Conservation (phyloP, 2,797 vertebrate genomes). For the Gadopsis marmoratus region DNA sequence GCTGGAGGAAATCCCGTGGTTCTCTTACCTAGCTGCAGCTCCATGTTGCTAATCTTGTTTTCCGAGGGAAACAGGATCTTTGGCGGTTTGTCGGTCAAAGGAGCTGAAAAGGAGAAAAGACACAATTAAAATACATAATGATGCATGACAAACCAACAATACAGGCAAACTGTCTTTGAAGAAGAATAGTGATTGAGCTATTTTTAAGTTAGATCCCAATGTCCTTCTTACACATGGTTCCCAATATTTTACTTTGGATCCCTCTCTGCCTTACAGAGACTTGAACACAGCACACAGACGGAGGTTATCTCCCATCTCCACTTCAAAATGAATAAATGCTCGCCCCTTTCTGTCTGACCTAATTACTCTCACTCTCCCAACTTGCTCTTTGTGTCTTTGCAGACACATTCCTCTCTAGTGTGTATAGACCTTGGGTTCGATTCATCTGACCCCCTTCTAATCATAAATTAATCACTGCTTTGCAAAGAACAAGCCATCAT, state of each 20-base stretch:
- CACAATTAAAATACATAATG: slow-evolving; percentile 30
- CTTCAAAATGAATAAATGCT: slow-evolving; percentile 24
- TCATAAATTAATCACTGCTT: slow-evolving; percentile 66
- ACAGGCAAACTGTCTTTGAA: background rate
- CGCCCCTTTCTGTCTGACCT: background rate
- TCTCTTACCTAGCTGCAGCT: slow-evolving; percentile 96
- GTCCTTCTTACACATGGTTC: slow-evolving; percentile 11
- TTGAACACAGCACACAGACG: background rate
- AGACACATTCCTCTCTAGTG: slow-evolving; percentile 31
- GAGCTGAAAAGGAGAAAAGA: slow-evolving; percentile 87
- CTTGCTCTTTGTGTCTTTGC: slow-evolving; percentile 10
- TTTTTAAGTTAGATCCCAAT: background rate
- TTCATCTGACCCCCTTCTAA: slow-evolving; percentile 57
- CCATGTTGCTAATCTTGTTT: slow-evolving; percentile 95
- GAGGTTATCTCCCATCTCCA: slow-evolving; percentile 15
- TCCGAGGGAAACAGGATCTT: slow-evolving; percentile 97
- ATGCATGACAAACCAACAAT: slow-evolving; percentile 10
- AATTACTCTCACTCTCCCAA: background rate
- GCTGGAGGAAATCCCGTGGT: slow-evolving; percentile 62
- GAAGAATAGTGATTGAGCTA: slow-evolving; percentile 2
- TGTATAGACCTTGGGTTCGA: slow-evolving; percentile 34
- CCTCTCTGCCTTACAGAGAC: slow-evolving; percentile 19
- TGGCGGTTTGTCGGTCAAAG: slow-evolving; percentile 97
- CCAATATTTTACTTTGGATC: slow-evolving; percentile 9
- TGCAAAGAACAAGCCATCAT: slow-evolving; percentile 57